Evolutionary conservation across 1,140 invertebrate genomes (phyloP).

Genomic region (Musca domestica): DNA sequence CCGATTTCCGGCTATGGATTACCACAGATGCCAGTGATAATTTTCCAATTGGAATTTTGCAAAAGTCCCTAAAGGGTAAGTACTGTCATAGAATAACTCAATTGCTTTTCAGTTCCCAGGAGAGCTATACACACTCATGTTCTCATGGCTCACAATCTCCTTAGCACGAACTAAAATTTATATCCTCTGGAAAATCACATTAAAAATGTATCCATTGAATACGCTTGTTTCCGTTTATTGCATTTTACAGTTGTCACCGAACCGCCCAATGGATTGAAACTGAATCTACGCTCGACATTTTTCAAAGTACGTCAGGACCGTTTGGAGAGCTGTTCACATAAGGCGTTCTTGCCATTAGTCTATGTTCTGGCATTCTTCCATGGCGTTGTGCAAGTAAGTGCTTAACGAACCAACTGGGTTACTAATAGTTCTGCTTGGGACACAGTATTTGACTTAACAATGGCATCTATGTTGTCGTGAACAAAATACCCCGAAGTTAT

Average conservation of each 20-base stretch:
- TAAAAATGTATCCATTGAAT: background rate
- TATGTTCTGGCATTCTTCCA: slow-evolving; percentile 89
- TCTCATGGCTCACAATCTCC: too few species aligned
- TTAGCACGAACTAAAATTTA: slow-evolving; percentile 1
- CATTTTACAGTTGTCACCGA: slow-evolving; percentile 75
- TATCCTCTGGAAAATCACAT: slow-evolving; percentile 11
- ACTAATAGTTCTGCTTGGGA: too few species aligned
- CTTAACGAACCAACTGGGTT: background rate
- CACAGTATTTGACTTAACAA: too few species aligned
- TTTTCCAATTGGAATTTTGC: slow-evolving; percentile 87
- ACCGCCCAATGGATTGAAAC: slow-evolving; percentile 83
- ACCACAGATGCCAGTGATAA: slow-evolving; percentile 81
- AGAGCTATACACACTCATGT: too few species aligned
- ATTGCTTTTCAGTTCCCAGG: too few species aligned
- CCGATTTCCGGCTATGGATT: slow-evolving; percentile 88
- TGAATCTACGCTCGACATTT: slow-evolving; percentile 86
- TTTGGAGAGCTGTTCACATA: slow-evolving; percentile 71
- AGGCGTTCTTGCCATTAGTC: slow-evolving; percentile 71
- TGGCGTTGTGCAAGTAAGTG: slow-evolving; percentile 75
- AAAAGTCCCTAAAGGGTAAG: slow-evolving; percentile 78
- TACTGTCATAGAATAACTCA: too few species aligned
- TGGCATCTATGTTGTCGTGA: too few species aligned
- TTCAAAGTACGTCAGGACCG: slow-evolving; percentile 73
- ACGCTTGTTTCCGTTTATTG: background rate
- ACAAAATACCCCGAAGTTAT: too few species aligned